These are phyloP conservation scores for Aphaenogaster floridana DNA, from an alignment of 1,140 invertebrate species.

Conservation along the genomic window DNA sequence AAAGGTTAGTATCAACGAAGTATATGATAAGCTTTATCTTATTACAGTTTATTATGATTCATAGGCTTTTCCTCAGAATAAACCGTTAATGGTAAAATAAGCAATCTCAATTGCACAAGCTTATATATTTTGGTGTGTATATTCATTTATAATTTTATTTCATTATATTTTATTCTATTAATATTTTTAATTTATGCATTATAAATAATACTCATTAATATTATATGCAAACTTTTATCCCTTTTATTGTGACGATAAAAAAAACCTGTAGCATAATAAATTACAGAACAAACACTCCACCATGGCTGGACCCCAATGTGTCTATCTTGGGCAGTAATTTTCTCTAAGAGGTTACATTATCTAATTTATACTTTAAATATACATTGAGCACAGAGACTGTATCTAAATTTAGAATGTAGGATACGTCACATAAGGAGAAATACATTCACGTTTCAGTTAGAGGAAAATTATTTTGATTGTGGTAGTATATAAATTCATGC, in stretches of 20 bases:
- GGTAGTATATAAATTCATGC: not conserved
- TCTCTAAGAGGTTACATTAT: constrained; percentile 72
- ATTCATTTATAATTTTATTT: not conserved
- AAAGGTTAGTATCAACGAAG: constrained; percentile 33
- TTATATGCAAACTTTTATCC: not conserved
- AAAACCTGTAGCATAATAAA: constrained; percentile 16
- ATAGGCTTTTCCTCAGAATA: not conserved
- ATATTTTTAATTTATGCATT: not conserved
- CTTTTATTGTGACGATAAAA: not conserved
- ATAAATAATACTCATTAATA: constrained; percentile 12
- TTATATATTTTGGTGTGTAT: not conserved
- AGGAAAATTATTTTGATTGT: not conserved
- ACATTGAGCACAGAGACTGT: constrained; percentile 41
- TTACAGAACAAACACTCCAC: constrained; percentile 35
- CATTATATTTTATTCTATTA: not conserved
- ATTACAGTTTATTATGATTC: constrained; percentile 11
- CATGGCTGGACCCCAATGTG: constrained; percentile 7
- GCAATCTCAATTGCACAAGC: not conserved
- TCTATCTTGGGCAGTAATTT: constrained; percentile 71
- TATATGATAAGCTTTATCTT: constrained; percentile 48
- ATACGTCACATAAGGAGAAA: constrained; percentile 46
- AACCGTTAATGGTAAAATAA: not conserved
- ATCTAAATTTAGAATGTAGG: constrained; percentile 66
- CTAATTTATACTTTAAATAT: constrained; percentile 73
- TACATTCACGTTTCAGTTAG: not conserved